These are phyloP conservation scores for Crocidura indochinensis DNA, from an alignment of 2,797 vertebrate species.

Conservation along the genomic window DNA sequence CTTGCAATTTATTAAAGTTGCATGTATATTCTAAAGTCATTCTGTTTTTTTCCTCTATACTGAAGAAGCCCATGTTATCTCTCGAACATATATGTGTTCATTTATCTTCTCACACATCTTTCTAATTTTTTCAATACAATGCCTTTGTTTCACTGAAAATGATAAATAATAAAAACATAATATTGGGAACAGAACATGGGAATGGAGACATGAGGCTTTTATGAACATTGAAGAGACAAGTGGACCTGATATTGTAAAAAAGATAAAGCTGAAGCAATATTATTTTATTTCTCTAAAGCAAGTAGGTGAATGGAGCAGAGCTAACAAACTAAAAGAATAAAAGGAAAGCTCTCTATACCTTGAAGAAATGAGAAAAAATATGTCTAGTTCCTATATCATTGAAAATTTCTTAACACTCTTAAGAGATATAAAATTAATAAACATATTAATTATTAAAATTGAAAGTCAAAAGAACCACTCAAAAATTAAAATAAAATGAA, in stretches of 20 bases:
- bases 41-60: too few species aligned
- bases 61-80: too few species aligned
- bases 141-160: too few species aligned
- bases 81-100: too few species aligned
- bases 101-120: too few species aligned
- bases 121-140: too few species aligned
- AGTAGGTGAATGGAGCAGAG: neutral
- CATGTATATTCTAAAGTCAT: too few species aligned
- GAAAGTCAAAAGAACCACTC: neutral
- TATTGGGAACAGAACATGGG: too few species aligned
- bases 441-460: neutral
- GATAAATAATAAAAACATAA: too few species aligned
- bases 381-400: neutral
- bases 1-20: too few species aligned
- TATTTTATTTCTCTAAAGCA: constrained; percentile 2
- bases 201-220: neutral
- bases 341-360: neutral
- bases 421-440: neutral
- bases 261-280: neutral
- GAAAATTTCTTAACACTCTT: neutral
- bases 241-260: neutral
- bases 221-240: accelerated
- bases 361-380: neutral
- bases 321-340: neutral
- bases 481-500: neutral